Base-by-base conservation (phyloP, 35 echinoderm and acorn worm genomes). In the Acanthaster planci region DNA sequence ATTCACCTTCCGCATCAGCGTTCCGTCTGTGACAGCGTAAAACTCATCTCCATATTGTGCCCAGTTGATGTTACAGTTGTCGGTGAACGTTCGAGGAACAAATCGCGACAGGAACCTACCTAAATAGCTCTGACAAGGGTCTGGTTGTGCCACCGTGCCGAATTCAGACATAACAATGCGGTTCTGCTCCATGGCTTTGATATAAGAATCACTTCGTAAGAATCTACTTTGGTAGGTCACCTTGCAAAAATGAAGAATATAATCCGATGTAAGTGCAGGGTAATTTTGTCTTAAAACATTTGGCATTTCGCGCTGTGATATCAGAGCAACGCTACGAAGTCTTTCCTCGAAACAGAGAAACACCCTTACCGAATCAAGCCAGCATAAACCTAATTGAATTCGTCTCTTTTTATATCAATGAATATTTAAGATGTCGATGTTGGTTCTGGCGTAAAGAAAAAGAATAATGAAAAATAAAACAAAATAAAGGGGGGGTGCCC, bases 21-120 rank as follows among this genome's bases (percentile, higher is more conserved):
- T 38, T 12, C 76, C 84, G 72, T 97, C 93, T 1, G 93, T 97
- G 21, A 88, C 18, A 4, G 86, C 86, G 82, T 89, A 97, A 19
- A 92, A 85, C 58, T 97, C 90, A 10, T 97, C 90, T 31, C 90
- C 93, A 8, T 80, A 37, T 32, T 79, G 56, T 32, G 92, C 67
- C 50, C 40, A 88, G 59, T 88, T 97, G 36, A 97, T 82, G 60
- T 97, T 97, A 77, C 90, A 92, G 77, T 97, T 97, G 80, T 97
- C 93, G 7, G 85, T 85, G 84, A 97, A 38, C 1, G 64, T 72
- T 26, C 68, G 68, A 0, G 82, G 57, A 0, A 82, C 52, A 40
- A 97, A 97, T 30, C 84, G 77, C 3, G 93, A 97, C 55, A 92
- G 80, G 39, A 89, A 85, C 9, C 93, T 81, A 15, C 82, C 60